Base-by-base conservation (phyloP, 2,797 vertebrate genomes). In the Anomalospiza imberbis region DNA sequence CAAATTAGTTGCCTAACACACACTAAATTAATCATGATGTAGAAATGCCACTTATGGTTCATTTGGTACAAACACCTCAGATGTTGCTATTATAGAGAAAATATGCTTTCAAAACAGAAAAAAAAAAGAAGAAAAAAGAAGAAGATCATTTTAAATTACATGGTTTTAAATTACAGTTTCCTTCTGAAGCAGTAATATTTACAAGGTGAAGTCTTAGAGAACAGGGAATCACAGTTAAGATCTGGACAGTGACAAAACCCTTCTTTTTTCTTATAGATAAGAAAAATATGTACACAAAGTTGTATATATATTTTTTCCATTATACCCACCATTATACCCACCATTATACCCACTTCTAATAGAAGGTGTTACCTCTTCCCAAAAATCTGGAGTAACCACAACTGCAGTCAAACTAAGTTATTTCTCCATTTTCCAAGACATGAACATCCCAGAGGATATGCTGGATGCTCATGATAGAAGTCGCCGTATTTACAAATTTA, bases 271-370 rank as follows among this genome's bases (percentile, higher is more conserved):
- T 79, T 36, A 20, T 13, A 48, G 9, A 60, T 36, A 17, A 78
- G 78, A 85, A 28, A 48, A 4, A 3, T 4, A 1, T 11, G 1
- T 20, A 45, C 18, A 32, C 1, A 0, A 68, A 57, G 10, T 34
- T 48, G 8, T 14, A 29, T 21, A 5, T 67, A 17, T 80, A n/a
- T 74, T 81, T 92, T 42, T n/a, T 72, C 28, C 24, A 21, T n/a
- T 58, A 10, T 26, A 72, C 1, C 6, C 13, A 44, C 8, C 7
- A 31, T 36, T 45, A 32, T 17, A 68, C 7, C 6, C 13, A 44
- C 8, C 7, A 31, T 36, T 45, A 32, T 17, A 68, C 7, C 10
- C 31, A 34, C 12, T 50, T 51, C 48, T 89, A 47, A 62, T 4
- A 75, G 29, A 61, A 57, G 31, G 62, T 7, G 7, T 34, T 44